A percentile compares a stretch with the other conserved stretches of the same genome.
These are phyloP conservation scores for Cenopis cana DNA, from an alignment of 2,888 invertebrate species.

Conservation along the genomic window DNA sequence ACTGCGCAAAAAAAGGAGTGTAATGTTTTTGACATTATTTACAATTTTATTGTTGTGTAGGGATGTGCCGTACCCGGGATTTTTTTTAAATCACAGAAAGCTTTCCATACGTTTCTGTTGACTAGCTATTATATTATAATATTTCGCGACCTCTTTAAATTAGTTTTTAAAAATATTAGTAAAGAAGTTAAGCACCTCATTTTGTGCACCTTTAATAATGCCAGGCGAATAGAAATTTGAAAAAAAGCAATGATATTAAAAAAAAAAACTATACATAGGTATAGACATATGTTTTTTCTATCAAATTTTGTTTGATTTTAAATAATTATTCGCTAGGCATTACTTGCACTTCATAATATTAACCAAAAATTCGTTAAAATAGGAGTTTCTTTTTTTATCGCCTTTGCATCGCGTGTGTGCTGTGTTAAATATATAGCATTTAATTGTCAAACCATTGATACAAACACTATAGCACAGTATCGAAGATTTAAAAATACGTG, in stretches of 20 bases:
- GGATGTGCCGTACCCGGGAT: too few relatives aligned
- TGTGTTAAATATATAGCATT: neutral
- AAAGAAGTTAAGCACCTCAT: neutral
- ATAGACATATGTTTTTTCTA: too few relatives aligned
- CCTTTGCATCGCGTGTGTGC: slow-evolving; percentile 53
- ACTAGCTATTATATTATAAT: too few relatives aligned
- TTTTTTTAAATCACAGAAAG: too few relatives aligned
- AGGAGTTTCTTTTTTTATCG: slow-evolving; percentile 50
- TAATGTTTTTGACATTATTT: too few relatives aligned
- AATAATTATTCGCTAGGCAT: neutral
- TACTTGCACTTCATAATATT: neutral
- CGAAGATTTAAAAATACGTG: too few relatives aligned
- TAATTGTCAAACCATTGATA: neutral
- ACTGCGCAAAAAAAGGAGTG: too few relatives aligned
- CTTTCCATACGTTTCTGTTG: too few relatives aligned
- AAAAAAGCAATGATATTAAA: too few relatives aligned
- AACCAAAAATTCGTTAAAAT: neutral
- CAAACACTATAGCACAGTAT: neutral
- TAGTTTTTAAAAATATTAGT: neutral
- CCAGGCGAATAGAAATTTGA: neutral
- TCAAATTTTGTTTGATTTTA: neutral
- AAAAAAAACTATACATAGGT: too few relatives aligned
- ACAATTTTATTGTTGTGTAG: too few relatives aligned
- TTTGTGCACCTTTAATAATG: neutral
- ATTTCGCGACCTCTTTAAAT: too few relatives aligned